Evolutionary conservation across 1,140 invertebrate species (phyloP).

Genomic region (Medauroidea extradentata): DNA sequence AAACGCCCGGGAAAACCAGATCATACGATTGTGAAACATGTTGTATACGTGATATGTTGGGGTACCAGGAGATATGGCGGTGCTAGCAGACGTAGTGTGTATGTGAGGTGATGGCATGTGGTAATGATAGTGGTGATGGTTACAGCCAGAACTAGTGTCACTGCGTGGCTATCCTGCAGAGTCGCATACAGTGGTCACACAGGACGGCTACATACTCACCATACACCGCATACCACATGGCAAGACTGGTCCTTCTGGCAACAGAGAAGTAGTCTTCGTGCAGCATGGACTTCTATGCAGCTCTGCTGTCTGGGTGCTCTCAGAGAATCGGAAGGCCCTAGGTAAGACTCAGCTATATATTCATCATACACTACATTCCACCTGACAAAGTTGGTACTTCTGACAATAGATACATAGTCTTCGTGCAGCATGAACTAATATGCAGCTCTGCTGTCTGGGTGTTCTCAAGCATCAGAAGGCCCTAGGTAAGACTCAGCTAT

Average conservation of each 20-base stretch:
- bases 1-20: too few relatives aligned
- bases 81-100: too few relatives aligned
- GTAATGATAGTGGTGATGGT: too few relatives aligned
- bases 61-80: too few relatives aligned
- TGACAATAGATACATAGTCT: constrained; percentile 47
- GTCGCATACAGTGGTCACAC: constrained; percentile 57
- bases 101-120: too few relatives aligned
- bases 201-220: constrained; percentile 64
- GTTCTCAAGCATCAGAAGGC: constrained; percentile 55
- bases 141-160: constrained; percentile 48
- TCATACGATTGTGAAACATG: too few relatives aligned
- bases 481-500: constrained; percentile 62
- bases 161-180: constrained; percentile 59
- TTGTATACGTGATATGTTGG: too few relatives aligned
- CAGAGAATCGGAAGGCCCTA: constrained; percentile 56
- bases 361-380: constrained; percentile 62
- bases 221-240: constrained; percentile 58
- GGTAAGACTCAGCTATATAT: constrained; percentile 63
- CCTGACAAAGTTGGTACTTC: constrained; percentile 33
- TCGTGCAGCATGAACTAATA: constrained; percentile 66
- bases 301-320: constrained; percentile 60
- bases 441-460: constrained; percentile 62
- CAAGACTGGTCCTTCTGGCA: constrained; percentile 26
- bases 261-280: constrained; percentile 51
- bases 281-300: constrained; percentile 66